Evolutionary conservation across 92 coral and sea anemone genomes (phyloP), one percentile per base, ranked within the genome.

Genomic region (Plumapathes pennacea): DNA sequence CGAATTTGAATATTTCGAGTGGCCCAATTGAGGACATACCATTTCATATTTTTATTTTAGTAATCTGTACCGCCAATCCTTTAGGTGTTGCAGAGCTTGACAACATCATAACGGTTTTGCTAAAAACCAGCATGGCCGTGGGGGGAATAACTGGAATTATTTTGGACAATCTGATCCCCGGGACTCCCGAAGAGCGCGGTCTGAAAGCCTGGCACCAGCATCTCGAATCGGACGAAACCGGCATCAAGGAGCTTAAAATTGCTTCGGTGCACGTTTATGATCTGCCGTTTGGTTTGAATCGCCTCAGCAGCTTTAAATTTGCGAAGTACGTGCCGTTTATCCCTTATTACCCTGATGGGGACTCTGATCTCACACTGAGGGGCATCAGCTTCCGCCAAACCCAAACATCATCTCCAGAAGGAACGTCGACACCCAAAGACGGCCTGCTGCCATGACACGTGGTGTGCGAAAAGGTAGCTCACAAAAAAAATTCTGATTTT

Each of bases 101-200:
- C 71, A 96, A 92, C 68, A 89, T 92, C 6, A 45, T 92, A 6
- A 69, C 74, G 15, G 96, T 92, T 25, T 79, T 92, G 74, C 72
- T 92, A 32, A 57, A 55, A 46, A 92, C 98, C 19, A 92, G 88
- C 59, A 92, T 92, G 85, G 90, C 85, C 11, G 94, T 92, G 14
- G 98, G 96, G 23, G 95, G 98, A 3, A 18, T 77, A 24, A 60
- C 60, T 52, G 98, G 89, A 9, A 55, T 92, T 57, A 39, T 92
- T 20, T 67, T 92, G 62, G 98, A 92, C 72, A 92, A 92, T 76
- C 76, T 90, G 42, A 84, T 91, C 40, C 97, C 97, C 42, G 97
- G 97, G 0, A 87, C 97, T 8, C 31, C 61, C 3, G 69, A 88
- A 63, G 98, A 92, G 52, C 92, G 98, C 13, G 98, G 98, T 11